Evolutionary conservation across 1,140 invertebrate species (phyloP), one percentile per base, ranked within the genome.

Genomic region (Temnothorax curvispinosus): DNA sequence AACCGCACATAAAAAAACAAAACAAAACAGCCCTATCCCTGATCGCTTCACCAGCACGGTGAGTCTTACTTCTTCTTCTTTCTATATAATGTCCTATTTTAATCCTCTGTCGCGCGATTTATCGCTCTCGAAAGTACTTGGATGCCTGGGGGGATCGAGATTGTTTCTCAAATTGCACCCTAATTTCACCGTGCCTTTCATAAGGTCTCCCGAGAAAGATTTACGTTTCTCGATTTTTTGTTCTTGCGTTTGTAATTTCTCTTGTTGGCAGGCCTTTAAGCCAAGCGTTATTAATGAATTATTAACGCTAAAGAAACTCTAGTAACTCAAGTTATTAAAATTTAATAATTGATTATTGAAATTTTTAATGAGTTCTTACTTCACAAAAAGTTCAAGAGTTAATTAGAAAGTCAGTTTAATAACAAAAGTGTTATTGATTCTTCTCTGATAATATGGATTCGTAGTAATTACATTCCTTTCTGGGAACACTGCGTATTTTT

Each of bases 21-120:
- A 56, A 65, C 71, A 21, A 87, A 92, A 91, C 86, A 91, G 88
- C 92, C 92, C 90, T 91, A 91, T 93, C 91, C 92, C 84, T 91
- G 93, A 93, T 90, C 86, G 91, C 89, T 94, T 94, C 94, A 94
- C 94, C 93, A 90, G 88, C 92, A 94, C 93, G 94, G 94, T 94
- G 94, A 94, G 94, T 94, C 89, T 93, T 94, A 92, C 88, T 92
- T 93, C 92, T 93, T 91, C 92, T 86, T 91, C 91, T 85, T 93
- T 94, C 91, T 94, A 90, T 88, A 90, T 90, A 86, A 75, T 84
- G 72, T 84, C 87, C 35, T 78, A 67, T 81, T 82, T 88, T 64
- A 82, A 69, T 77, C 76, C 77, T 88, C 54, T 32, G 32, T 88
- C 9, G 38, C 8, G 15, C 13, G n/a, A 65, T 65, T 64, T 50